Evolutionary conservation across 1,140 invertebrate genomes (phyloP).

Genomic region (Adoxophyes honmai): DNA sequence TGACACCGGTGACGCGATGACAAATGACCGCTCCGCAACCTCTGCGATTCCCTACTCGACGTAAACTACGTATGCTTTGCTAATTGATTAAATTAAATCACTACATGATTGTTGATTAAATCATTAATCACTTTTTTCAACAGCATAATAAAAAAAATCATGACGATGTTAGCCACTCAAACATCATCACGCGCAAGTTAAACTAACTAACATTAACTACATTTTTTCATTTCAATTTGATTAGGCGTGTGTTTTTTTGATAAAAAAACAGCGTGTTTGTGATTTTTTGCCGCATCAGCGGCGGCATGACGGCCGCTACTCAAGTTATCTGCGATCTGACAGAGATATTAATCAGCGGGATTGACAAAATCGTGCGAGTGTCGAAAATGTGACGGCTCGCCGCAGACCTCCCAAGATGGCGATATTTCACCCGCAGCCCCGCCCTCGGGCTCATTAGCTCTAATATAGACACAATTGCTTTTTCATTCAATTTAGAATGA

Average conservation of each 20-base stretch:
- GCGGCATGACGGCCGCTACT: not conserved
- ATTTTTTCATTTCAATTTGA: not conserved
- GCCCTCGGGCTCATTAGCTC: conserved; percentile 62
- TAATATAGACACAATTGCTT: conserved; percentile 2
- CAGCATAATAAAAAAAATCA: conserved; percentile 21
- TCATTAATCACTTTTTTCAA: conserved; percentile 18
- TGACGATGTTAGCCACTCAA: no score
- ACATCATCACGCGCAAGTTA: no score
- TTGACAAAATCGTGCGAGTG: conserved; percentile 73
- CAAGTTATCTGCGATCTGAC: conserved; percentile 49
- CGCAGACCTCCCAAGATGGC: conserved; percentile 65
- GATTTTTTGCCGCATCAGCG: conserved; percentile 1
- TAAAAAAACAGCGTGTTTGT: conserved; percentile 6
- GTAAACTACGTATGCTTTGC: conserved; percentile 16
- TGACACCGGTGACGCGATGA: conserved; percentile 54
- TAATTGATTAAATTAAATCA: conserved; percentile 32
- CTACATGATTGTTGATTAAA: no score
- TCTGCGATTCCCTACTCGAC: conserved; percentile 26
- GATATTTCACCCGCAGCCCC: conserved; percentile 65
- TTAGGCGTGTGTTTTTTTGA: not conserved
- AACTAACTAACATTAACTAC: no score
- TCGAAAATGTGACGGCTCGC: conserved; percentile 61
- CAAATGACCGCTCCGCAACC: conserved; percentile 48
- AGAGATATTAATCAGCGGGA: conserved; percentile 61
- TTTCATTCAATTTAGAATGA: not conserved